Percentiles rank a stretch among this genome's conserved stretches.
These are phyloP conservation scores for Apolygus lucorum DNA, from an alignment of 1,140 invertebrate species.

Conservation along the genomic window DNA sequence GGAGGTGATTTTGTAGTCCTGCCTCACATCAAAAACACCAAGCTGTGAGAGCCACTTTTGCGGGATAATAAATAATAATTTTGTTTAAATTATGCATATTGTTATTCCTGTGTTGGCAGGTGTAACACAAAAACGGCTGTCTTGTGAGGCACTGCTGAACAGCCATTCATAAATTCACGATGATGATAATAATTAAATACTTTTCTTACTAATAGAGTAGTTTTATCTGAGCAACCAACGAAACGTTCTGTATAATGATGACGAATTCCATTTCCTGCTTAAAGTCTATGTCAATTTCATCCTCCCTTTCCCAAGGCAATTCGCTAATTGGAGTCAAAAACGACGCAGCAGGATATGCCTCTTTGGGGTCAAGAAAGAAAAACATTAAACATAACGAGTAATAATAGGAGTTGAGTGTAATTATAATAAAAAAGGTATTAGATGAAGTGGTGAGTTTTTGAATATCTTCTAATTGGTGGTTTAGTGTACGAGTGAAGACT, in stretches of 20 bases:
- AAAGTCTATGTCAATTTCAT: too few species aligned
- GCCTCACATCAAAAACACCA: too few species aligned
- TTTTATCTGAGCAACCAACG: neutral
- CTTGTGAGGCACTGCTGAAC: too few species aligned
- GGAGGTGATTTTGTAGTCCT: too few species aligned
- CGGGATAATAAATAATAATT: too few species aligned
- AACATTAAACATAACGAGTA: neutral
- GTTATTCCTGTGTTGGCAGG: too few species aligned
- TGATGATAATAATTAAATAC: neutral
- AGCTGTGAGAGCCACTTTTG: too few species aligned
- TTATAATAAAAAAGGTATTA: neutral
- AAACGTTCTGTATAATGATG: neutral
- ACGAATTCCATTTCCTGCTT: too few species aligned
- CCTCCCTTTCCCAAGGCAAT: too few species aligned
- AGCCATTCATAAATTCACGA: too few species aligned
- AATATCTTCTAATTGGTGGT: slow-evolving; percentile 5
- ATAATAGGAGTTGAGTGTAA: neutral
- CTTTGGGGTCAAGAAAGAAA: neutral
- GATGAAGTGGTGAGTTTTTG: slow-evolving; percentile 9
- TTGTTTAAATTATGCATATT: too few species aligned
- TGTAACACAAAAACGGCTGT: too few species aligned
- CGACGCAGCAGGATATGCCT: neutral
- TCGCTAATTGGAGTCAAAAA: neutral
- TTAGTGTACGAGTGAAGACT: neutral
- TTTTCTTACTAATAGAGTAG: neutral